phyloP scores from a whole-genome alignment of 1,140 invertebrate species.

The Diabrotica virgifera region DNA sequence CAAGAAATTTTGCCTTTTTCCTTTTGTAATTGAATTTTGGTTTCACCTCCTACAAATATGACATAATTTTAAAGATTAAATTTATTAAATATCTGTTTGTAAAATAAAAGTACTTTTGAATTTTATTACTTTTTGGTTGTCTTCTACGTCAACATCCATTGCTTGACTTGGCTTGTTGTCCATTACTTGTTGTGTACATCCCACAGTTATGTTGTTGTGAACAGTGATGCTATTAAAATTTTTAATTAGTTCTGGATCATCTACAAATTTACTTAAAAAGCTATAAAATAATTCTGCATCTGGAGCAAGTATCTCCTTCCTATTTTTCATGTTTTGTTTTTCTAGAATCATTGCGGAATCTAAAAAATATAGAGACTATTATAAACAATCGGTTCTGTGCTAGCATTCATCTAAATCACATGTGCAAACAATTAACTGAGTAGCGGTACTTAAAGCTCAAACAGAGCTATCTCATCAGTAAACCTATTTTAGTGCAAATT shows the following conservation, averaged over 20 bases:
- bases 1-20: not conserved
- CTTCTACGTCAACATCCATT: too few species aligned
- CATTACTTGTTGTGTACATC: too few species aligned
- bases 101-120: not conserved
- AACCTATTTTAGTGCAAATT: too few species aligned
- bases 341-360: conserved; percentile 34
- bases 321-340: conserved; percentile 37
- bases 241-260: conserved; percentile 29
- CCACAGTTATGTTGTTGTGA: too few species aligned
- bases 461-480: too few species aligned
- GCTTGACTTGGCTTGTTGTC: too few species aligned
- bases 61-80: too few species aligned
- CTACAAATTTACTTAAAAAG: conserved; percentile 29
- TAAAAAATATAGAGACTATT: conserved; percentile 18
- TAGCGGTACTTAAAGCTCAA: too few species aligned
- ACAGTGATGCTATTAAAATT: conserved; percentile 11
- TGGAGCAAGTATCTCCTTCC: conserved; percentile 31
- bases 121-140: too few species aligned
- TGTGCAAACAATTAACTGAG: too few species aligned
- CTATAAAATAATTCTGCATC: conserved; percentile 35
- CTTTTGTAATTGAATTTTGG: not conserved
- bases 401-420: too few species aligned
- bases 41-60: not conserved
- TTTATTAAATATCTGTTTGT: not conserved
- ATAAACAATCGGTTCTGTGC: too few species aligned